Base-by-base conservation (phyloP, 2,888 invertebrate genomes). In the Agrochola circellaris region DNA sequence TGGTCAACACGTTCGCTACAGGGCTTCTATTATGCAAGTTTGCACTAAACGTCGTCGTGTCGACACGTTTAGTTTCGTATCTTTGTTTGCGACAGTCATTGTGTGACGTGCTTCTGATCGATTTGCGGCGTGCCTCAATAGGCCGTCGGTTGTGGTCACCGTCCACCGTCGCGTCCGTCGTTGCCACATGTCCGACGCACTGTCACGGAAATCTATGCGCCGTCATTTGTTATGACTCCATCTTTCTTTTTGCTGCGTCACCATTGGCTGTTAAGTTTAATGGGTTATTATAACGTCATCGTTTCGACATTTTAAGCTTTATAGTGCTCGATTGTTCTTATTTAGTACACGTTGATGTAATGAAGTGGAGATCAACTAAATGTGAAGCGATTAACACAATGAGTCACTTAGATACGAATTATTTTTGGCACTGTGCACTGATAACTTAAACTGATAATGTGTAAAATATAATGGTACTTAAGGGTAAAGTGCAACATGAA, bases 101-200 rank as follows among this genome's bases (percentile, higher is more conserved):
- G 90, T 88, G 85, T 85, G 84, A 89, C 76, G 82, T 84, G 76
- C 65, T 78, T 75, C 87, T 90, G 91, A 93, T 93, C 90, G 93
- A 93, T 93, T 93, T 93, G 94, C 89, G 94, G 93, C 78, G 65
- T 84, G 83, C 90, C 90, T 90, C 91, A 89, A 90, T 87, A 79
- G 79, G 79, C 83, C 77, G 74, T 75, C 69, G 79, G 75, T 89
- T 87, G 86, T 85, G 85, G 87, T 82, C 83, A 81, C 82, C 79
- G 71, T 64, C 34, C 65, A 34, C 42, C 65, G 60, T 23, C 61
- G 66, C 64, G 60, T 70, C 58, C 77, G 65, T 34, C 66, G 54
- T 34, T 66, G 74, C 71, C 79, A 87, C 73, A 80, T 78, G 79
- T 81, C 87, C 73, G 73, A 73, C 78, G 42, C 69, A 73, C 73